A percentile compares a stretch with the other conserved stretches of the same genome.
These are phyloP conservation scores for Xiphorhynchus elegans DNA, from an alignment of 2,113 vertebrate species.

Conservation along the genomic window DNA sequence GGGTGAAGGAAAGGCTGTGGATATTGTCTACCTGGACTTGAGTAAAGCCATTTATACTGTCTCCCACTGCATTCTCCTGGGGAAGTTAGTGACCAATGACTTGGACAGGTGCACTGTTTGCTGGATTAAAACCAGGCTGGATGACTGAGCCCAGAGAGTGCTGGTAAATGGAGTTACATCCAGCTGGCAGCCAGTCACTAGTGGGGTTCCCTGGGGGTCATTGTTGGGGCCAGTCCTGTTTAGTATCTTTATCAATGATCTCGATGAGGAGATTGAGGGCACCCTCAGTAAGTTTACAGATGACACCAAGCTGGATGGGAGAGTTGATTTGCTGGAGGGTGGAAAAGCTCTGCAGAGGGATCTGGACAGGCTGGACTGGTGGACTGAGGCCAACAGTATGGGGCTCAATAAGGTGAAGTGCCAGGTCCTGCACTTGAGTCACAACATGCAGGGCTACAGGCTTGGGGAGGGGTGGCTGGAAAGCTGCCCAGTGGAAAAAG, in stretches of 20 bases:
- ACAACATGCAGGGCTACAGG: neutral
- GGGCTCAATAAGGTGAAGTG: neutral
- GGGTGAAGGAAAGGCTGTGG: neutral
- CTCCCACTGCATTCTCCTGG: neutral
- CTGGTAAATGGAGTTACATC: neutral
- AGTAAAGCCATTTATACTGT: neutral
- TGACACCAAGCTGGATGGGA: neutral
- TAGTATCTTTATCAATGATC: neutral
- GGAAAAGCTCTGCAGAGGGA: neutral
- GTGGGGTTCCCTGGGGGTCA: neutral
- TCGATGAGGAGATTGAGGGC: rapidly evolving
- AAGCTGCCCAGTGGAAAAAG: neutral
- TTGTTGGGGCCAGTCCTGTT: neutral
- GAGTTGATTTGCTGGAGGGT: neutral
- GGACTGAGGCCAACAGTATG: neutral
- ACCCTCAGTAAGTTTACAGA: neutral
- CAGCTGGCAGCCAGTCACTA: neutral
- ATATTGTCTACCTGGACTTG: neutral
- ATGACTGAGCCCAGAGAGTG: rapidly evolving
- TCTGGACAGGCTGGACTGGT: neutral
- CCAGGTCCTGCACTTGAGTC: neutral
- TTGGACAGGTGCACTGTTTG: neutral
- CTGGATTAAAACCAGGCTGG: neutral
- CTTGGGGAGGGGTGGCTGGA: neutral
- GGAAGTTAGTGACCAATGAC: neutral